Base-by-base conservation (phyloP, 2,797 vertebrate genomes). In the Sciurus carolinensis region DNA sequence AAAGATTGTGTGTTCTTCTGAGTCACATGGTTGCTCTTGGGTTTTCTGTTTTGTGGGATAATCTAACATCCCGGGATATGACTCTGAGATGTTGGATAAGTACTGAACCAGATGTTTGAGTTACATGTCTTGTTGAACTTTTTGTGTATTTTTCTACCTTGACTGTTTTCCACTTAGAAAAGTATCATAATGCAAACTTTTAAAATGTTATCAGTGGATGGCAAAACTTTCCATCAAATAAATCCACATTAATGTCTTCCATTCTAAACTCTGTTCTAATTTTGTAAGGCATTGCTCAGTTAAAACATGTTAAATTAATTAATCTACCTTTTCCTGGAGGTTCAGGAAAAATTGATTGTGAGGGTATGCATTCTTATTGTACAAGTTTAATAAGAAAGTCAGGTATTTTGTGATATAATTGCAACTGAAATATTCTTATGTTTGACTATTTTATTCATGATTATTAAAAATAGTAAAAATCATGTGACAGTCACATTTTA, bases 261-360 rank as follows among this genome's bases (percentile, higher is more conserved):
- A 66, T 39, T 47, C 54, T 54, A 69, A 83, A 33, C 13, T 72
- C n/a, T 77, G n/a, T 79, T 83, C 47, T 93, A 13, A 50, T 44
- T 69, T 93, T 59, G 90, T 82, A 84, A 76, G 28, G 54, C 30
- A 39, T 83, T 89, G 69, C 28, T 93, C 47, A 62, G 64, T 69
- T n/a, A 92, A 94, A 91, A 24, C 12, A 54, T 69, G 36, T 26
- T 72, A 71, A 54, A 71, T 83, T 73, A 85, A 67, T 86, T 73
- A 93, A 93, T 90, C 76, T 83, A 71, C 5, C n/a, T 62, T 96
- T 93, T 94, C 26, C 73, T 85, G 30, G 18, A 87, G 47, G 44
- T 82, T 89, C 67, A 52, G n/a, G 64, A 69, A 22, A 82, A 69
- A 52, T 17, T 7, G 30, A 59, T 47, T 79, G 36, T 83, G 44